Percentiles rank a stretch among this genome's conserved stretches.
Evolutionary conservation across 2,888 invertebrate species (phyloP).

Genomic region (Mesorhabditis sp.): DNA sequence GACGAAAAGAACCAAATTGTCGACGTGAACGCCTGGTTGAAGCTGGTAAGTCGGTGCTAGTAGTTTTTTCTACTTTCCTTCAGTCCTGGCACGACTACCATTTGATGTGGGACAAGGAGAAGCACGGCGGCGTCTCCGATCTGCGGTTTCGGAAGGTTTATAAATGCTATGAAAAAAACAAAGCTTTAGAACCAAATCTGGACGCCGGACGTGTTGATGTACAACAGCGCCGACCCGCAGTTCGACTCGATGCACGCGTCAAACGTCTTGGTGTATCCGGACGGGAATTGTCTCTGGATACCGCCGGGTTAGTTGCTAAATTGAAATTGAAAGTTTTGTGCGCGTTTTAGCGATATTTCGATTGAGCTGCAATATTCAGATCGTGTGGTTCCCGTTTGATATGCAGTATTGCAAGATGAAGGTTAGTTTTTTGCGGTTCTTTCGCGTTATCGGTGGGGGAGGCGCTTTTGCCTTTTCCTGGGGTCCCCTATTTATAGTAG

Average conservation of each 20-base stretch:
- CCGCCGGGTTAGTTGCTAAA: slow-evolving; percentile 68
- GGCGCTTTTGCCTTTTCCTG: neutral
- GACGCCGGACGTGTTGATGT: slow-evolving; percentile 48
- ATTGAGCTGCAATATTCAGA: slow-evolving; percentile 82
- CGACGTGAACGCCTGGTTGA: slow-evolving; percentile 45
- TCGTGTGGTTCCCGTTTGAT: slow-evolving; percentile 98
- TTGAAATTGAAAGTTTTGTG: slow-evolving; percentile 19
- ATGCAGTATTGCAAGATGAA: slow-evolving; percentile 68
- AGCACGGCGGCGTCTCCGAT: slow-evolving; percentile 39
- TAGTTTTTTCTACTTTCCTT: neutral
- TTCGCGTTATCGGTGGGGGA: neutral
- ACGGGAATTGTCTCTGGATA: slow-evolving; percentile 90
- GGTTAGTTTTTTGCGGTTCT: slow-evolving; percentile 15
- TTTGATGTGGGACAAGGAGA: slow-evolving; percentile 35
- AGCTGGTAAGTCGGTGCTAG: slow-evolving; percentile 17
- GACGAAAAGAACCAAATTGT: slow-evolving; percentile 47
- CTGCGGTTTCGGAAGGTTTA: slow-evolving; percentile 23
- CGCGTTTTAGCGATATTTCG: slow-evolving; percentile 66
- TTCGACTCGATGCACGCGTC: slow-evolving; percentile 97
- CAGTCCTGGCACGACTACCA: slow-evolving; percentile 40
- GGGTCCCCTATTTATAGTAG: no score
- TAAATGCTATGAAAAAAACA: neutral
- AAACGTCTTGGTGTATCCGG: slow-evolving; percentile 89
- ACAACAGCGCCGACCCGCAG: slow-evolving; percentile 83
- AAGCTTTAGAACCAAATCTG: slow-evolving; percentile 33